Evolutionary conservation across 2,113 vertebrate species (phyloP), one percentile per base, ranked within the genome.

Genomic region (Mixornis gularis): DNA sequence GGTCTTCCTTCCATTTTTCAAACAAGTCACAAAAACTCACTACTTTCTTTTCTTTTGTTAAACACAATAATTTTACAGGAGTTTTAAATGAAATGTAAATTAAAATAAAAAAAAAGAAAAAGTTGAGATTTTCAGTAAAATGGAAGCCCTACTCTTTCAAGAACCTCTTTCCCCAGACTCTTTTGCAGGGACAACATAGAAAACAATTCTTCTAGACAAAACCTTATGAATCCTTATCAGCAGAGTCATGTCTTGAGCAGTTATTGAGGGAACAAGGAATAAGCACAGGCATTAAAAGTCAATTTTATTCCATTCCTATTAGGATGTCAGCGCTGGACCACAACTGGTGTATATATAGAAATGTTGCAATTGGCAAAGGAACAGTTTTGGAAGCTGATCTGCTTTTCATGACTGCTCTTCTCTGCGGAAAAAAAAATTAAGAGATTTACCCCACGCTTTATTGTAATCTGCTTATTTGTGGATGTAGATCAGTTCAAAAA

Each of bases 401-500:
- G 69, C 24, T 85, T 94, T 93, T 84, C 68, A 59, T 74, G 55
- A 65, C 76, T 66, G 27, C 49, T 58, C 60, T 64, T 68, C 70
- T 30, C 72, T 52, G 17, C n/a, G 29, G 62, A 73, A 85, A 64
- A 53, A 64, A 53, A 79, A 79, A 88, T 11, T 13, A 66, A 36
- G 80, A 81, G 11, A 59, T 93, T 87, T 87, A 87, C 29, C 34
- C 32, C 43, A 60, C 51, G 25, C 49, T 93, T 85, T 78, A 87
- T 53, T 68, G 66, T 76, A 94, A 79, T 79, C 62, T 92, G 32
- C 32, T 94, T 89, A 85, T 87, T 82, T 79, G 55, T 62, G 63
- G 58, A 48, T 82, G 74, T 60, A 92, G 66, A 82, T 69, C 34
- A 76, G 72, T 80, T 89, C 76, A 70, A 79, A 88, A 68, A 82